phyloP scores from a whole-genome alignment of 2,888 invertebrate genomes.

The Hypselothyrea guttata region DNA sequence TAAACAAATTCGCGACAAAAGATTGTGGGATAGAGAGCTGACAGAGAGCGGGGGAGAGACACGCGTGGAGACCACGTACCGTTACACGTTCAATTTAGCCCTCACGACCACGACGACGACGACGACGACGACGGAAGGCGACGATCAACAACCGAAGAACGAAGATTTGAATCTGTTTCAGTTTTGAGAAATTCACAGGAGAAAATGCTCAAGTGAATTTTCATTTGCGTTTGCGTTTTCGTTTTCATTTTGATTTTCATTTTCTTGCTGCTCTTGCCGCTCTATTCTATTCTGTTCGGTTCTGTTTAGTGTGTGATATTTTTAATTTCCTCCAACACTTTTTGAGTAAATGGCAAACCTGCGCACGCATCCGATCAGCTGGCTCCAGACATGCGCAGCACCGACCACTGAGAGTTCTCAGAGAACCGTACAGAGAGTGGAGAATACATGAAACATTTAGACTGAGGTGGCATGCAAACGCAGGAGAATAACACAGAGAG shows the following conservation, averaged over 20 bases:
- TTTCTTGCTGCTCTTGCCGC: background rate
- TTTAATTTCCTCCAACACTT: slow-evolving; percentile 60
- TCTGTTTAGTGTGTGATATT: slow-evolving; percentile 49
- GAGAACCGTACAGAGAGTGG: background rate
- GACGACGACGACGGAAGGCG: slow-evolving; percentile 24
- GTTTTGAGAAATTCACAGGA: slow-evolving; percentile 53
- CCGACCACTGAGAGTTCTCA: too few relatives aligned
- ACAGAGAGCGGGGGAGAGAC: slow-evolving; percentile 1
- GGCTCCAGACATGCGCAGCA: background rate
- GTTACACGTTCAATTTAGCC: slow-evolving; percentile 57
- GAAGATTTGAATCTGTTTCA: slow-evolving; percentile 81
- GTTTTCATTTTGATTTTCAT: background rate
- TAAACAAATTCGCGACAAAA: slow-evolving; percentile 69
- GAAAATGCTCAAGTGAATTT: slow-evolving; percentile 27
- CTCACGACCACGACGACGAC: slow-evolving; percentile 29
- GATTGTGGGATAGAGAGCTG: slow-evolving; percentile 11
- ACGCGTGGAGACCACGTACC: slow-evolving; percentile 59
- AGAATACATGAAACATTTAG: too few relatives aligned
- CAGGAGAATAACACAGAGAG: background rate
- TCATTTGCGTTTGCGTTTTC: background rate
- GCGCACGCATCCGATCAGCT: slow-evolving; percentile 55
- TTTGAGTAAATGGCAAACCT: slow-evolving; percentile 60
- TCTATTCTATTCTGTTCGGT: slow-evolving; percentile 4
- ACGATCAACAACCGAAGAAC: slow-evolving; percentile 81
- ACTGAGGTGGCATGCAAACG: background rate